Base-by-base conservation (phyloP, 2,888 invertebrate genomes). In the Lithophane socia region DNA sequence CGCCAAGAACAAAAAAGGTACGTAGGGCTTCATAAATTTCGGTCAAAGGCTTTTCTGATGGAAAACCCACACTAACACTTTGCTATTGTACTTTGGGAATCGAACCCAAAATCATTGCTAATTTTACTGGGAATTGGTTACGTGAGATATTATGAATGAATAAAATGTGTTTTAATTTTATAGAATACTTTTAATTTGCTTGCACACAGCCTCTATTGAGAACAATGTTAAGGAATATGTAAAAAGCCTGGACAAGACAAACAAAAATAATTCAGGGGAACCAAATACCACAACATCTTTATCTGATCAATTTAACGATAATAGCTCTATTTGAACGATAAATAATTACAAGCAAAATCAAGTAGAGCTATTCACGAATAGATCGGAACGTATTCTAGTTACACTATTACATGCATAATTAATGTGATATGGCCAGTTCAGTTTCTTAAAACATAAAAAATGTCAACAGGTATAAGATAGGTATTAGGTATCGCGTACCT, bases 111-210 rank as follows among this genome's bases (percentile, higher is more conserved):
- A 49, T 21, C 2, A 16, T 7, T 42, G 21, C 5, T 2, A 37
- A 18, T n/a, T n/a, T 49, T 8, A 29, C 37, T 42, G 3, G 18
- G 13, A 49, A 42, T 42, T 18, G 13, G 16, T 21, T 7, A 37
- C 16, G 3, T 2, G 49, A 49, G 54, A 42, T 16, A 29, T 1
- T 29, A 49, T 9, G 52, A 37, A 42, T 13, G 24, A 86, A 82
- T 88, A 91, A 88, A 56, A 92, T 88, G 87, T 79, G 73, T 84
- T 75, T 69, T 73, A 80, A 65, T 88, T 88, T 94, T 89, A 93
- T 95, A 96, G 94, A 96, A 96, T 96, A 96, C 95, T 96, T 96
- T 94, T 96, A 95, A 96, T 95, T 96, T 96, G 93, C 93, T 94
- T 95, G 95, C 96, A 96, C 96, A 96, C 96, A 96, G 95, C 96